Evolutionary conservation across 2,797 vertebrate genomes (phyloP).

Genomic region (Florisuga fusca): DNA sequence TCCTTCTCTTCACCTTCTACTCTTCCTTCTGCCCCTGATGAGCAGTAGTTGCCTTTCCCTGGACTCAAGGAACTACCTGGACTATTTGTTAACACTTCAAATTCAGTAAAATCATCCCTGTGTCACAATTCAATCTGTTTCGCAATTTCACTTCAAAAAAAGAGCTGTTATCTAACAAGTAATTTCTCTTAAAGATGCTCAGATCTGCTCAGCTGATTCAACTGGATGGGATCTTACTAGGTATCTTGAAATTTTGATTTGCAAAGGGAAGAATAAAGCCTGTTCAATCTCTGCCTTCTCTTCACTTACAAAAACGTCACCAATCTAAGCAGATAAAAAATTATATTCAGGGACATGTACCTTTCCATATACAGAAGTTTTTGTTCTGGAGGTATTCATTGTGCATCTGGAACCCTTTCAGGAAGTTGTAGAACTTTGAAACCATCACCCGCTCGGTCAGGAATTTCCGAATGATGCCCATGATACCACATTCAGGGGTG

Average conservation of each 20-base stretch:
- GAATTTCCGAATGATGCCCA: slow-evolving; percentile 68
- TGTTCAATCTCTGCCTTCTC: not conserved
- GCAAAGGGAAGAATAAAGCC: not conserved
- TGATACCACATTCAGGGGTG: slow-evolving; percentile 65
- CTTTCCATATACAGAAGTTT: slow-evolving; percentile 82
- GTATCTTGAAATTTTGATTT: not conserved
- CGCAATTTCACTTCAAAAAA: not conserved
- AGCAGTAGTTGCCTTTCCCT: not conserved
- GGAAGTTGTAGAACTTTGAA: slow-evolving; percentile 85
- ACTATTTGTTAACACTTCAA: not conserved
- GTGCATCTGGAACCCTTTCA: slow-evolving; percentile 83
- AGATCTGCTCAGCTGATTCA: not conserved
- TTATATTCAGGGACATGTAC: slow-evolving; percentile 57
- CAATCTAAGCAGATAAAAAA: not conserved
- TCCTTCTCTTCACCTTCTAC: not conserved
- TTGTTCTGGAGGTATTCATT: slow-evolving; percentile 76
- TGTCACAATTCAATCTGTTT: not conserved
- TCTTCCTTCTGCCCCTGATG: not conserved
- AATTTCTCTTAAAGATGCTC: not conserved
- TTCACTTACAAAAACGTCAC: not conserved
- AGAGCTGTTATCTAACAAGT: not conserved
- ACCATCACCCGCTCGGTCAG: slow-evolving; percentile 73
- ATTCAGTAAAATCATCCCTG: not conserved
- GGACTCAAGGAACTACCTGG: not conserved
- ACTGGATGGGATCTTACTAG: not conserved